A percentile compares a stretch with the other conserved stretches of the same genome.
Conservation (phyloP, 1,140 invertebrate genomes). For the Capitella teleta region DNA sequence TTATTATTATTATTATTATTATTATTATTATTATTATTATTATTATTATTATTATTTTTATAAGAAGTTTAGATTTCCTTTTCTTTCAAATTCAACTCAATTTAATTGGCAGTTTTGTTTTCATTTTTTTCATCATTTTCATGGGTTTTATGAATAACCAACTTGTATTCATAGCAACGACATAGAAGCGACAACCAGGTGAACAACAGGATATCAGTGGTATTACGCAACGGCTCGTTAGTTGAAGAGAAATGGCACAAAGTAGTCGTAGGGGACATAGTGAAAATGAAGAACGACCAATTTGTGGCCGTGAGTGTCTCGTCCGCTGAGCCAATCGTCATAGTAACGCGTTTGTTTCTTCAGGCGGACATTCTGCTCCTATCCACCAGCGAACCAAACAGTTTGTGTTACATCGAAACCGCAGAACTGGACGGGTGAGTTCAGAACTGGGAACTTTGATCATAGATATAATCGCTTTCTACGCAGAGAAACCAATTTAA, state of each 20-base stretch:
- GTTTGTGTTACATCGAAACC: slow-evolving; percentile 46
- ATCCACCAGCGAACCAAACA: slow-evolving; percentile 42
- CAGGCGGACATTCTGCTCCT: slow-evolving; percentile 83
- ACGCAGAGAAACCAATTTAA: slow-evolving; percentile 42
- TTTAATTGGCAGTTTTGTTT: no score
- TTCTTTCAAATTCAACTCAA: neutral
- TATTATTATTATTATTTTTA: no score
- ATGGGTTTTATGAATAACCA: neutral
- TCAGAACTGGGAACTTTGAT: neutral
- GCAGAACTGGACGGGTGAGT: slow-evolving; percentile 43
- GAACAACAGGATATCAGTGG: slow-evolving; percentile 43
- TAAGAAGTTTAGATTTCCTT: no score
- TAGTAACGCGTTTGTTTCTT: neutral
- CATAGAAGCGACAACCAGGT: slow-evolving; percentile 38
- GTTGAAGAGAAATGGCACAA: slow-evolving; percentile 81
- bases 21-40: no score
- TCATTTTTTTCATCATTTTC: neutral
- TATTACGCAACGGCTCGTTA: slow-evolving; percentile 56
- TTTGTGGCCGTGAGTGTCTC: slow-evolving; percentile 63
- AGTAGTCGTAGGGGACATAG: slow-evolving; percentile 74
- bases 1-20: no score
- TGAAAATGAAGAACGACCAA: slow-evolving; percentile 57
- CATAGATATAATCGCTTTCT: neutral
- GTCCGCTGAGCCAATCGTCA: neutral
- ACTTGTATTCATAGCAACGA: slow-evolving; percentile 25